A percentile compares a stretch with the other conserved stretches of the same genome.
Evolutionary conservation across 2,797 vertebrate species (phyloP).

Genomic region (Okamejei kenojei): DNA sequence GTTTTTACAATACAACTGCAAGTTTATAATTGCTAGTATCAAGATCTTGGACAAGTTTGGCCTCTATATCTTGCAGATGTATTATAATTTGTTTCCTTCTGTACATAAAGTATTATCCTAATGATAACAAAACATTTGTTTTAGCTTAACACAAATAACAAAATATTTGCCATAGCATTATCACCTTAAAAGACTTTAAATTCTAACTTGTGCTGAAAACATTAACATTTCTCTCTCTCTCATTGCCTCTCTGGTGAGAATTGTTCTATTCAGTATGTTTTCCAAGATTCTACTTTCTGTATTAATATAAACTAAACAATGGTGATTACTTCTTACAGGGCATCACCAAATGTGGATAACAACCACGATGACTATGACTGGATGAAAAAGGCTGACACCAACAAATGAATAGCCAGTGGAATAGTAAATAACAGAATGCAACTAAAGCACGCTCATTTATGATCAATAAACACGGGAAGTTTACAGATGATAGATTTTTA

Average conservation of each 20-base stretch:
- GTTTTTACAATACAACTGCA: not conserved
- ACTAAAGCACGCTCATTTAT: not conserved
- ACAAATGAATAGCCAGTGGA: not conserved
- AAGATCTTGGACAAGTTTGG: not conserved
- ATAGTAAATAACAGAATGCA: not conserved
- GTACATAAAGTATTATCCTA: not conserved
- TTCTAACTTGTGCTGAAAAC: not conserved
- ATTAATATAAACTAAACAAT: not conserved
- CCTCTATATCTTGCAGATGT: not conserved
- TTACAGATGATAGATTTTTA: not conserved
- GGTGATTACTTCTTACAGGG: constrained; percentile 1
- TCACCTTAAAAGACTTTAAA: not conserved
- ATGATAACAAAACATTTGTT: not conserved
- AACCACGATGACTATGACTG: not conserved
- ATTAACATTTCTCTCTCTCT: not conserved
- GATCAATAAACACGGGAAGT: not conserved
- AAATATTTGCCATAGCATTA: not conserved
- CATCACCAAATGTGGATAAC: not conserved
- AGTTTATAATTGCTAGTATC: not conserved
- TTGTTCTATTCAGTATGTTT: not conserved
- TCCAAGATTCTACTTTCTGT: not conserved
- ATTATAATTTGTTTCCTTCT: not conserved
- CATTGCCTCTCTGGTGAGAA: too few relatives aligned
- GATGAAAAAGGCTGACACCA: constrained; percentile 25
- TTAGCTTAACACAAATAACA: not conserved